These are phyloP conservation scores for Cistogaster globosa DNA, from an alignment of 2,888 invertebrate species.

Conservation along the genomic window DNA sequence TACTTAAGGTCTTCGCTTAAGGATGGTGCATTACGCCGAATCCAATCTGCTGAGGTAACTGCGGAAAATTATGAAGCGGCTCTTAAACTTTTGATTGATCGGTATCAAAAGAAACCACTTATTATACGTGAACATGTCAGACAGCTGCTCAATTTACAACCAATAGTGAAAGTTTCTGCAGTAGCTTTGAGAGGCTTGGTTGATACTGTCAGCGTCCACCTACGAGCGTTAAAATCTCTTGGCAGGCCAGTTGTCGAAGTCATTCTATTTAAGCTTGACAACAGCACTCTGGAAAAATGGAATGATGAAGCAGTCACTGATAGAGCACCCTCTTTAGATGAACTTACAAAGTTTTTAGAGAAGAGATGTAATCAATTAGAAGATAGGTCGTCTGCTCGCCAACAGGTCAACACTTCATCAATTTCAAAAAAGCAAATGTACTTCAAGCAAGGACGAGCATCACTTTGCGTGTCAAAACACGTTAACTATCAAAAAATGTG, in stretches of 20 bases:
- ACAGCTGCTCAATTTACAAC: conserved; percentile 21
- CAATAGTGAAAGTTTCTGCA: conserved; percentile 21
- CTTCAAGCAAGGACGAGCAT: neutral
- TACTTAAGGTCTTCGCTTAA: conserved; percentile 36
- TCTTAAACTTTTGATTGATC: too few species aligned
- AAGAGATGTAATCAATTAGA: too few species aligned
- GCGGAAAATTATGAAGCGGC: neutral
- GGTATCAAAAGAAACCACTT: conserved; percentile 20
- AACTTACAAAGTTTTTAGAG: neutral
- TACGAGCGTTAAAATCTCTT: conserved; percentile 14
- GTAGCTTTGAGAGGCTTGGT: neutral
- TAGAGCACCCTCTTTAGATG: conserved; percentile 1
- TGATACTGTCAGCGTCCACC: conserved; percentile 1
- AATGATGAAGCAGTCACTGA: conserved; percentile 30
- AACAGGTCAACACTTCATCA: neutral
- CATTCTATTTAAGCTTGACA: conserved; percentile 22
- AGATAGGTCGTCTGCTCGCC: neutral
- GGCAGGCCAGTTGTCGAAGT: conserved; percentile 48
- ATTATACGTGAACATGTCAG: conserved; percentile 28
- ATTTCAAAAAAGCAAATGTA: neutral
- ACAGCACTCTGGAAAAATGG: conserved; percentile 28
- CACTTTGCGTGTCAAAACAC: neutral
- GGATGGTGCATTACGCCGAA: conserved; percentile 26
- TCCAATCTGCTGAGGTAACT: conserved; percentile 35
- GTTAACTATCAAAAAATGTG: neutral